Percentiles rank a stretch among this genome's conserved stretches.
Conservation (phyloP, 1,140 invertebrate genomes). For the Aphelinus atriplicis region DNA sequence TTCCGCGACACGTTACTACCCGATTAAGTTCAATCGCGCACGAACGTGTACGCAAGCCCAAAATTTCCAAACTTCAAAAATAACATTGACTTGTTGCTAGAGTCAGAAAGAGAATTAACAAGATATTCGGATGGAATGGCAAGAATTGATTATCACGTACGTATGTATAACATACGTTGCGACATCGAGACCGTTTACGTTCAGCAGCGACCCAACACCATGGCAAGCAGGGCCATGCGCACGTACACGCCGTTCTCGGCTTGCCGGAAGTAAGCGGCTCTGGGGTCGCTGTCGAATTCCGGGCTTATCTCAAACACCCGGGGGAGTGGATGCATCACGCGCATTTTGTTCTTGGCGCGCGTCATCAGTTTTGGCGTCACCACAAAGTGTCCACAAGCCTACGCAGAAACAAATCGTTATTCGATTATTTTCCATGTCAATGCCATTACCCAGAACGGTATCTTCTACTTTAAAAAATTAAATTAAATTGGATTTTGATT, state of each 20-base stretch:
- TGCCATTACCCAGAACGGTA: no score
- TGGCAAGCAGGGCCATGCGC: slow-evolving; percentile 94
- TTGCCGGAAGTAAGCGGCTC: slow-evolving; percentile 98
- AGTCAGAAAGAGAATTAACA: no score
- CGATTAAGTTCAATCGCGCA: not conserved
- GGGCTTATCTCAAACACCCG: slow-evolving; percentile 93
- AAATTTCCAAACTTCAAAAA: no score
- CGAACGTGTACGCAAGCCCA: not conserved
- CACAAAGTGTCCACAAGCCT: slow-evolving; percentile 87
- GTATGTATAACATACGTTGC: no score
- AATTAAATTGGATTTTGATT: no score
- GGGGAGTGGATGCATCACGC: slow-evolving; percentile 98
- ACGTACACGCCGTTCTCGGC: slow-evolving; percentile 98
- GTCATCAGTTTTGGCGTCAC: slow-evolving; percentile 97
- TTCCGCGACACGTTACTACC: not conserved
- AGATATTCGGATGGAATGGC: not conserved
- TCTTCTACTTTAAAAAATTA: no score
- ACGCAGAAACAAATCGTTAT: slow-evolving; percentile 40
- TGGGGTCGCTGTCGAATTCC: slow-evolving; percentile 93
- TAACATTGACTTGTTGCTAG: no score
- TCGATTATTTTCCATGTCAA: slow-evolving; percentile 22
- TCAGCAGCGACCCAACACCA: slow-evolving; percentile 78
- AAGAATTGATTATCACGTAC: not conserved
- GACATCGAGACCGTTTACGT: no score
- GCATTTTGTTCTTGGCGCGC: slow-evolving; percentile 89